These are phyloP conservation scores for Daphoenositta chrysoptera DNA, from an alignment of 2,113 vertebrate genomes.

Conservation along the genomic window DNA sequence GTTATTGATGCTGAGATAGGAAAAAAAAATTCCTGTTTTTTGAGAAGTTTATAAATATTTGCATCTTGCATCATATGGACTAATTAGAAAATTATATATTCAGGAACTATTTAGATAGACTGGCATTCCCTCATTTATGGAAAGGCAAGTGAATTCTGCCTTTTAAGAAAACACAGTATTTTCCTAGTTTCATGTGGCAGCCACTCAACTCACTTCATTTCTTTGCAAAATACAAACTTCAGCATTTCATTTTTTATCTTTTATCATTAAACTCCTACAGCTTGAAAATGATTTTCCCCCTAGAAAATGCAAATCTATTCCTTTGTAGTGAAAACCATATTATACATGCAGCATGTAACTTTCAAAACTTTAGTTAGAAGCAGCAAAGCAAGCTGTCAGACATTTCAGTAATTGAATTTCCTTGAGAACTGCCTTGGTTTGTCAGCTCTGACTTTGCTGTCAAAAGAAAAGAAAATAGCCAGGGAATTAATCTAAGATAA, in stretches of 20 bases:
- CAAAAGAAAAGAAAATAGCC: slow-evolving; percentile 73
- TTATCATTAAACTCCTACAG: slow-evolving; percentile 59
- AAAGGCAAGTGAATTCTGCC: slow-evolving; percentile 27
- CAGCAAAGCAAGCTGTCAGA: slow-evolving; percentile 73
- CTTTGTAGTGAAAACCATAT: slow-evolving; percentile 60
- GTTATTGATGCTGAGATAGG: background rate
- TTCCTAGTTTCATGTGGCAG: slow-evolving; percentile 60
- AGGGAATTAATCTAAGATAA: slow-evolving; percentile 70
- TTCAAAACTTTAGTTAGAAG: slow-evolving; percentile 71
- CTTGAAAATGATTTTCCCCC: slow-evolving; percentile 55
- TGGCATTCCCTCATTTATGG: slow-evolving; percentile 21
- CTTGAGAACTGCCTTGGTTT: slow-evolving; percentile 72
- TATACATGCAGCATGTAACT: slow-evolving; percentile 65
- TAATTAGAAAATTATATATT: slow-evolving; percentile 35
- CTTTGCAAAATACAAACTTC: slow-evolving; percentile 40
- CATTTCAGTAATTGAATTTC: slow-evolving; percentile 77
- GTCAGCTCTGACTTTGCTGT: slow-evolving; percentile 75
- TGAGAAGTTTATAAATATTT: background rate
- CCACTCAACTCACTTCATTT: slow-evolving; percentile 57
- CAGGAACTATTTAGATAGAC: background rate
- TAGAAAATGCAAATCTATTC: slow-evolving; percentile 59
- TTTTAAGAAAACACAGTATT: slow-evolving; percentile 57
- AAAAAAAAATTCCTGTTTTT: background rate
- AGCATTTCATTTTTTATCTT: slow-evolving; percentile 49
- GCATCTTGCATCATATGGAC: background rate